phyloP scores from a whole-genome alignment of 2,797 vertebrate genomes.

The Thripadectes ignobilis region DNA sequence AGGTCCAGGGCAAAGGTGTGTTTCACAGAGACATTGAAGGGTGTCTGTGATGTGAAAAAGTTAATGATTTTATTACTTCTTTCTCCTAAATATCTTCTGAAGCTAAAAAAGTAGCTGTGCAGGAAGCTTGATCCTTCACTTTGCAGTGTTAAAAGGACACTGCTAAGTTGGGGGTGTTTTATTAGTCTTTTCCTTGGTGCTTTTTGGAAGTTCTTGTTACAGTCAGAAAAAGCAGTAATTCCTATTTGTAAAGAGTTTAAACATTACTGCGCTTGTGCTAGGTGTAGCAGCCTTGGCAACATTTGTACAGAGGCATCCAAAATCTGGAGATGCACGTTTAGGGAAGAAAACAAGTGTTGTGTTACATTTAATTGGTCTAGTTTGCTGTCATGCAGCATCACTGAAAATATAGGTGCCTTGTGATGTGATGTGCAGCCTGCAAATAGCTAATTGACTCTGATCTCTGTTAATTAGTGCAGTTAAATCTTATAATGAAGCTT shows the following conservation, averaged over 20 bases:
- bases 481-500: conserved; percentile 87
- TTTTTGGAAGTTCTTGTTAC: background rate
- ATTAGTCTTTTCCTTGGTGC: background rate
- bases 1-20: background rate
- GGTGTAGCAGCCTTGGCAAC: background rate
- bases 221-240: background rate
- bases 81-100: background rate
- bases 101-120: background rate
- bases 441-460: conserved; percentile 85
- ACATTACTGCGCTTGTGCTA: background rate
- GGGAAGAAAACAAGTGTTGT: background rate
- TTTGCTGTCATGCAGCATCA: conserved; percentile 83
- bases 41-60: background rate
- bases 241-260: background rate
- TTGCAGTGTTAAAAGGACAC: background rate
- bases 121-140: background rate
- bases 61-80: background rate
- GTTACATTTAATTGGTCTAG: conserved; percentile 70
- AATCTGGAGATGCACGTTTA: background rate
- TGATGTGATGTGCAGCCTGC: conserved; percentile 80
- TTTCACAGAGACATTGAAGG: background rate
- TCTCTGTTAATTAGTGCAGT: conserved; percentile 85
- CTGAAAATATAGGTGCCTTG: conserved; percentile 80
- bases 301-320: background rate
- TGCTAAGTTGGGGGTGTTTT: background rate